Base-by-base conservation (phyloP, 2,888 invertebrate genomes). In the Spialia ferax region DNA sequence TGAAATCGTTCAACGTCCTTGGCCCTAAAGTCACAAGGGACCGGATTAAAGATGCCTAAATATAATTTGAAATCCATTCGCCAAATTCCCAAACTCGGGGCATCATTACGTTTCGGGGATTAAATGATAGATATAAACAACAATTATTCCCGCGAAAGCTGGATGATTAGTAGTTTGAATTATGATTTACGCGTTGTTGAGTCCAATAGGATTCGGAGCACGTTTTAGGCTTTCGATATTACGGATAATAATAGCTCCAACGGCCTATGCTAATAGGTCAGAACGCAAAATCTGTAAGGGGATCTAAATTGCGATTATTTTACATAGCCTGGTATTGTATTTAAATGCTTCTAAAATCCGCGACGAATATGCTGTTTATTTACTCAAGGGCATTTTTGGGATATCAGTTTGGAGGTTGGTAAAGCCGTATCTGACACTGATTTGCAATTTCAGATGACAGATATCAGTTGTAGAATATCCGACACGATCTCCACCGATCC, bases 201-300 rank as follows among this genome's bases (percentile, higher is more conserved):
- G 35, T 57, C 35, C 56, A 50, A 59, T 65, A 50, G 42, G 50
- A 59, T 65, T 59, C 59, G 10, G 32, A 22, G 59, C 59, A 60
- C 59, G 65, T 57, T 65, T 32, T 52, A 35, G 59, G 59, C 59
- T 38, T 50, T 50, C 38, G 65, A 57, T 50, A 65, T 65, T 65
- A 18, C 32, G 57, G 57, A 59, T 52, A 59, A 65, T 65, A 59
- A 57, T 65, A 50, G 50, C 57, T 32, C 11, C 64, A 42, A 42
- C 32, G 20, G 52, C 29, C 38, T 20, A 38, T 48, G 65, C 26
- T 65, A 60, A 59, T 60, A 42, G 65, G 38, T 42, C 23, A 32
- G 23, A 57, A 42, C 38, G 22, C 48, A 20, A 50, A 65, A 65
- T 59, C 52, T 52, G 38, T 1, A 0, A 59, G 59, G 23, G 65